These are phyloP conservation scores for Drosophila burlai DNA, from an alignment of 1,140 invertebrate genomes.

Conservation along the genomic window DNA sequence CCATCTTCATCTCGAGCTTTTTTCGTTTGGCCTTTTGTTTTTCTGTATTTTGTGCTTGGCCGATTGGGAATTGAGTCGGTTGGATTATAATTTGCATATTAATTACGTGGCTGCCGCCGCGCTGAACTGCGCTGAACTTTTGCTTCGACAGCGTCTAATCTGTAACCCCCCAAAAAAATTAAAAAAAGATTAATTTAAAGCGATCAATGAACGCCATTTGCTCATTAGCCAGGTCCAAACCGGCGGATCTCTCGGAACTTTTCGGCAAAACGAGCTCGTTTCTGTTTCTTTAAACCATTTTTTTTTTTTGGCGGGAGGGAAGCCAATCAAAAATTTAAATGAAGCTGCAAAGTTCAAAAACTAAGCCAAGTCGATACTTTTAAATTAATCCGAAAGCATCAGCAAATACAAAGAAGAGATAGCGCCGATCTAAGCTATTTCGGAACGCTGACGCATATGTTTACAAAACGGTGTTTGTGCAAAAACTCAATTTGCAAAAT, in stretches of 20 bases:
- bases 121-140: conserved; percentile 80
- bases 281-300: conserved; percentile 22
- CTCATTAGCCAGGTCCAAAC: conserved; percentile 69
- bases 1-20: conserved; percentile 55
- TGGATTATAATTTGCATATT: conserved; percentile 81
- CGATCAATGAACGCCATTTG: conserved; percentile 83
- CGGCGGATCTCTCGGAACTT: conserved; percentile 63
- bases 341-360: conserved; percentile 78
- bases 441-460: conserved; percentile 51
- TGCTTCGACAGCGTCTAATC: conserved; percentile 79
- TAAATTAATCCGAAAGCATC: conserved; percentile 65
- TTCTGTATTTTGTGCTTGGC: conserved; percentile 7
- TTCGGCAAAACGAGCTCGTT: conserved; percentile 63
- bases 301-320: conserved; percentile 47
- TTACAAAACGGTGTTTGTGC: conserved; percentile 6
- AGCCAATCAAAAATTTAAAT: conserved; percentile 84
- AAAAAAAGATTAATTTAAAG: conserved; percentile 84
- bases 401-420: conserved; percentile 41
- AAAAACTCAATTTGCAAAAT: conserved; percentile 43
- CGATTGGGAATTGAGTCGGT: conserved; percentile 64
- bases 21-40: conserved; percentile 19
- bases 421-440: conserved; percentile 59
- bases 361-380: conserved; percentile 70
- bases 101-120: conserved; percentile 69
- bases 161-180: conserved; percentile 79